A percentile compares a stretch with the other conserved stretches of the same genome.
Conservation (phyloP, 2,888 invertebrate species). For the Meteorus cinctellus region DNA sequence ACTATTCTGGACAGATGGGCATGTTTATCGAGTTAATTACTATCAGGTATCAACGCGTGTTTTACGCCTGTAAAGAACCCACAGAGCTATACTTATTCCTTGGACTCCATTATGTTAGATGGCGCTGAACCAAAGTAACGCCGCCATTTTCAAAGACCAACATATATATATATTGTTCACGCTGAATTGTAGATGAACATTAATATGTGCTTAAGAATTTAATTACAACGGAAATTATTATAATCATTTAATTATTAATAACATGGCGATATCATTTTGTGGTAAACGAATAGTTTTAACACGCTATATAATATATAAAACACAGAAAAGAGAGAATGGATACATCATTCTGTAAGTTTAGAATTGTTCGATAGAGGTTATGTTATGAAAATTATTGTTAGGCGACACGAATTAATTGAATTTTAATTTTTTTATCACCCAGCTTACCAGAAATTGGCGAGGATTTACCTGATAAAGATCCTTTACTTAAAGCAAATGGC, state of each 20-base stretch:
- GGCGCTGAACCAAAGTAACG: background rate
- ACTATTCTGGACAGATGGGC: background rate
- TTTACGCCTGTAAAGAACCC: no score
- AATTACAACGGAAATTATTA: conserved; percentile 24
- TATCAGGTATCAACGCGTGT: background rate
- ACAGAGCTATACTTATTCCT: no score
- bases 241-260: conserved; percentile 29
- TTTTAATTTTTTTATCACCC: conserved; percentile 56
- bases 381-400: conserved; percentile 39
- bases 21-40: background rate
- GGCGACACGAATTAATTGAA: conserved; percentile 8
- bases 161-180: background rate
- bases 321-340: conserved; percentile 75
- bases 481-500: conserved; percentile 82
- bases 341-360: conserved; percentile 82
- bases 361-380: conserved; percentile 48
- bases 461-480: conserved; percentile 85
- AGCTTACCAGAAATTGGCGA: conserved; percentile 90
- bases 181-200: background rate
- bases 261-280: conserved; percentile 71
- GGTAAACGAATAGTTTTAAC: conserved; percentile 66
- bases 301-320: conserved; percentile 62
- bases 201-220: background rate
- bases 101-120: background rate
- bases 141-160: background rate